These are phyloP conservation scores for Loripinus fragilis DNA, from an alignment of 2,888 invertebrate species.

Conservation along the genomic window DNA sequence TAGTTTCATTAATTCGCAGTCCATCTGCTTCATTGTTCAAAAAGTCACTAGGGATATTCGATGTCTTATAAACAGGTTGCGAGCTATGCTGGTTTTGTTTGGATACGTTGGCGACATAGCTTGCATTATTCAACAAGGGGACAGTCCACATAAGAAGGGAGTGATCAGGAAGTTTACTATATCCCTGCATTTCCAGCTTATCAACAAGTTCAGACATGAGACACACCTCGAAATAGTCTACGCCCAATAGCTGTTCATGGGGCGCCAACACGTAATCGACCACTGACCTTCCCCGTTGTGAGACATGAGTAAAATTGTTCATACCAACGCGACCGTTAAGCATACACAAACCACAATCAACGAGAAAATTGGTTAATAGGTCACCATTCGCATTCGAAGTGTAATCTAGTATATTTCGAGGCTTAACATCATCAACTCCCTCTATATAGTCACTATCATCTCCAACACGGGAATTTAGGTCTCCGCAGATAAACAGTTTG, in stretches of 20 bases:
- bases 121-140: too few relatives aligned
- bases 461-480: constrained; percentile 18
- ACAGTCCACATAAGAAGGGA: too few relatives aligned
- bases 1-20: neutral
- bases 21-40: neutral
- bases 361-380: too few relatives aligned
- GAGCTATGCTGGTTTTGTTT: neutral
- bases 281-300: constrained; percentile 15
- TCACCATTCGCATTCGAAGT: too few relatives aligned
- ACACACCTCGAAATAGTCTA: constrained; percentile 1
- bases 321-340: constrained; percentile 16
- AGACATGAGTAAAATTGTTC: constrained; percentile 17
- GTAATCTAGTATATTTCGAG: constrained; percentile 1
- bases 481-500: constrained; percentile 24
- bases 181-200: neutral
- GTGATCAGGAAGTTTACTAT: neutral
- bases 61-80: neutral
- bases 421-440: constrained; percentile 12
- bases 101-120: too few relatives aligned
- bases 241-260: neutral
- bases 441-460: constrained; percentile 21
- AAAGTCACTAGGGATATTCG: neutral
- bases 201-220: neutral
- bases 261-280: constrained; percentile 12
- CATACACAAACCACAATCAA: too few relatives aligned